These are phyloP conservation scores for Pecten maximus DNA, from an alignment of 2,888 invertebrate genomes.

Conservation along the genomic window DNA sequence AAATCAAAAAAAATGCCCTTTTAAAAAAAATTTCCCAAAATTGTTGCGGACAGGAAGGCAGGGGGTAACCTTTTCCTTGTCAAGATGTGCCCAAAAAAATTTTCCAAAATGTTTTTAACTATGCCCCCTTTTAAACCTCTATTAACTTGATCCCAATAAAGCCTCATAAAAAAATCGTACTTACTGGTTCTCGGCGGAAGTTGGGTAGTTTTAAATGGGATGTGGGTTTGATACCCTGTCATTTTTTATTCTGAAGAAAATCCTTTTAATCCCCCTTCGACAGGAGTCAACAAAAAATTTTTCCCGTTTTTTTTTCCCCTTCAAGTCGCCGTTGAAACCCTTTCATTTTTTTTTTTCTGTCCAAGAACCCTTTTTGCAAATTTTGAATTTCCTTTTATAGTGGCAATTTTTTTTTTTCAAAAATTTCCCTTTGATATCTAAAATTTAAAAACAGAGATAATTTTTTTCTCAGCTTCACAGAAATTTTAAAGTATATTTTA, in stretches of 20 bases:
- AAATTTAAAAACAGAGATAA: not conserved
- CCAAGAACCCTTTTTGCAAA: constrained; percentile 52
- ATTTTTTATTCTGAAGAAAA: not conserved
- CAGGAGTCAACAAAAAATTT: constrained; percentile 53
- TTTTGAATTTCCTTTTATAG: constrained; percentile 50
- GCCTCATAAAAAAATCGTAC: not conserved
- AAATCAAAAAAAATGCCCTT: too few relatives aligned
- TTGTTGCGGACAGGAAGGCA: too few relatives aligned
- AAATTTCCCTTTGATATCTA: not conserved
- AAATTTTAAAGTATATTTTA: not conserved
- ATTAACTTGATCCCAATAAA: not conserved
- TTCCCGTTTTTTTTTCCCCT: constrained; percentile 65
- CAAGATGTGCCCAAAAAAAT: too few relatives aligned
- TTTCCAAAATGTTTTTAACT: too few relatives aligned
- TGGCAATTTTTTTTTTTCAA: not conserved
- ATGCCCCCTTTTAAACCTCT: too few relatives aligned
- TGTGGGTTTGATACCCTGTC: constrained; percentile 14
- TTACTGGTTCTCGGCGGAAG: constrained; percentile 55
- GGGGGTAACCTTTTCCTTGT: too few relatives aligned
- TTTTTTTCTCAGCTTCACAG: not conserved
- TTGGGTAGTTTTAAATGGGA: constrained; percentile 40
- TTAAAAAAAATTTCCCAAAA: too few relatives aligned
- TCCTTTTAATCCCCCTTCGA: constrained; percentile 55
- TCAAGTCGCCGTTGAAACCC: constrained; percentile 67
- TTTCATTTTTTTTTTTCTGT: constrained; percentile 63